Conservation (phyloP, 2,113 vertebrate species). For the Sigmodon hispidus region DNA sequence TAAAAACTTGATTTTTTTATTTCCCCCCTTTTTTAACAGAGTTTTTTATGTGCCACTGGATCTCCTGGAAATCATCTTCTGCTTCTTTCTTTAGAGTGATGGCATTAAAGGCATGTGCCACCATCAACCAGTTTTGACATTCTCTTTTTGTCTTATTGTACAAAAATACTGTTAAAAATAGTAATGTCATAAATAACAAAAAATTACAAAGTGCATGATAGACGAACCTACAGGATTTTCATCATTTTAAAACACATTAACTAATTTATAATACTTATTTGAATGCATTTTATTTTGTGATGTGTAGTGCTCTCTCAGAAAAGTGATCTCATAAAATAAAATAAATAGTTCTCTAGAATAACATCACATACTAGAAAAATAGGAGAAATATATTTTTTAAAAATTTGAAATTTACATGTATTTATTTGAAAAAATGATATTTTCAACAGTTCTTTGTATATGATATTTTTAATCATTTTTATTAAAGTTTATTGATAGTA, state of each 20-base stretch:
- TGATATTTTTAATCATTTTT: no score
- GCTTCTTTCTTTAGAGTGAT: no score
- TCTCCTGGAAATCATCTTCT: no score
- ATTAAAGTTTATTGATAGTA: background rate
- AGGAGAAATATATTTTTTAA: constrained; percentile 11
- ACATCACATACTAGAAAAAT: background rate
- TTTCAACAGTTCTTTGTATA: no score
- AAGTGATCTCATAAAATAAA: background rate
- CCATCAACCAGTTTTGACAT: no score
- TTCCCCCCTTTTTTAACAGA: no score
- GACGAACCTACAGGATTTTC: constrained; percentile 39
- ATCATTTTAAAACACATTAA: constrained; percentile 54
- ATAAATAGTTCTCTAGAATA: background rate
- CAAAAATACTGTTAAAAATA: background rate
- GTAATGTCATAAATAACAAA: constrained; percentile 41
- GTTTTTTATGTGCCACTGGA: no score
- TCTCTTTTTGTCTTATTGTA: background rate
- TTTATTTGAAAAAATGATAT: no score
- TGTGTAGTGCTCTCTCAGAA: background rate
- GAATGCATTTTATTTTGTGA: constrained; percentile 55
- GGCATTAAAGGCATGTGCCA: no score
- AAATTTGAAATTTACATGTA: background rate
- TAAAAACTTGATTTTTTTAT: background rate
- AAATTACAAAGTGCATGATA: constrained; percentile 48
- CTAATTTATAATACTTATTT: constrained; percentile 37